Conservation (phyloP, 2,113 vertebrate species). For the Rhineura floridana region DNA sequence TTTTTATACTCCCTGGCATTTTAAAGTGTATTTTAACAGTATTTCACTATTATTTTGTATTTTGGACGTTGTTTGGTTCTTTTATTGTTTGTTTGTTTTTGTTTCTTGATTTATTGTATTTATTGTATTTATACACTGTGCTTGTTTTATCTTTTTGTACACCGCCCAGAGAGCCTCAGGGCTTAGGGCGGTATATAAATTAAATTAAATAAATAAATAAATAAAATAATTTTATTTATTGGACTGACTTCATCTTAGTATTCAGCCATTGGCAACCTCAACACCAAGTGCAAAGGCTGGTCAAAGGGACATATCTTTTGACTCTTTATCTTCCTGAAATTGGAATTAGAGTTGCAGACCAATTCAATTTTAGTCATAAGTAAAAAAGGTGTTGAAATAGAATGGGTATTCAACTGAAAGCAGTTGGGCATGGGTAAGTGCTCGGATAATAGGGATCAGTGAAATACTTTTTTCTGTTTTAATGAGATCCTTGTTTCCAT, state of each 20-base stretch:
- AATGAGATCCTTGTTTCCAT: background rate
- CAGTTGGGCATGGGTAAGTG: background rate
- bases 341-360: background rate
- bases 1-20: too few relatives aligned
- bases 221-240: background rate
- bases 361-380: background rate
- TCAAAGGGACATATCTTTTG: background rate
- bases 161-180: too few relatives aligned
- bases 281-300: background rate
- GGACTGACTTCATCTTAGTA: background rate
- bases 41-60: too few relatives aligned
- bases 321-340: background rate
- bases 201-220: too few relatives aligned
- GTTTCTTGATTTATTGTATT: too few relatives aligned
- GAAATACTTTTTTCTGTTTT: background rate
- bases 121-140: too few relatives aligned
- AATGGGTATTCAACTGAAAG: background rate
- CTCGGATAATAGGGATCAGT: background rate
- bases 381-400: background rate
- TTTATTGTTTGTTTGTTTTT: too few relatives aligned
- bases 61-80: too few relatives aligned
- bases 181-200: too few relatives aligned
- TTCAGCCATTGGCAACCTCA: background rate
- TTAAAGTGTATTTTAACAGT: too few relatives aligned
- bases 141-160: too few relatives aligned